Evolutionary conservation across 2,797 vertebrate species (phyloP).

Genomic region (Champsocephalus esox): DNA sequence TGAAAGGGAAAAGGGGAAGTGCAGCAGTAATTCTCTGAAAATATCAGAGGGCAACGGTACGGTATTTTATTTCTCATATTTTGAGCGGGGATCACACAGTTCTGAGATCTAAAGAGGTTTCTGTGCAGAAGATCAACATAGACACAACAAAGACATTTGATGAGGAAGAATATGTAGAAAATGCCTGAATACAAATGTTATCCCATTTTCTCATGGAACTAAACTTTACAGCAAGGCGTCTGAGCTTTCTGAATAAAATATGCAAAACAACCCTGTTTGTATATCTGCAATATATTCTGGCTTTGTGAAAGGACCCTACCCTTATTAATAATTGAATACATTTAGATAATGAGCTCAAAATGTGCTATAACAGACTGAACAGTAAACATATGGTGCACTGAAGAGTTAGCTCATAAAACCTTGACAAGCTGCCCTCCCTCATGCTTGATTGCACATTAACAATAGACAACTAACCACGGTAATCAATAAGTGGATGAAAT

Average conservation of each 20-base stretch:
- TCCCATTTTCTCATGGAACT: slow-evolving; percentile 51
- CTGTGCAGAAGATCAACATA: slow-evolving; percentile 41
- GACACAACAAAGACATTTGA: slow-evolving; percentile 68
- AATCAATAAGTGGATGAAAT: slow-evolving; percentile 79
- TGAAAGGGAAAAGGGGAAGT: slow-evolving; percentile 74
- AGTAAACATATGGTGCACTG: slow-evolving; percentile 53
- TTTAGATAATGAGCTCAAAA: slow-evolving; percentile 66
- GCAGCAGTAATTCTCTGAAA: slow-evolving; percentile 74
- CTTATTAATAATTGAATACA: slow-evolving; percentile 74
- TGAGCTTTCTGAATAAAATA: slow-evolving; percentile 44
- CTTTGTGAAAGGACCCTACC: slow-evolving; percentile 58
- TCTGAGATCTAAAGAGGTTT: slow-evolving; percentile 60
- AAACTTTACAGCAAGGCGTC: slow-evolving; percentile 40
- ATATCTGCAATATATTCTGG: slow-evolving; percentile 48
- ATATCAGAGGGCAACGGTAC: slow-evolving; percentile 68
- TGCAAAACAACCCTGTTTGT: slow-evolving; percentile 58
- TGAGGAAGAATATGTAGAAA: slow-evolving; percentile 55
- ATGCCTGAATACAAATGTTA: slow-evolving; percentile 32
- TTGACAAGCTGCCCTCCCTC: slow-evolving; percentile 57
- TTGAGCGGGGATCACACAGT: slow-evolving; percentile 50
- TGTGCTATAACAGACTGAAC: slow-evolving; percentile 56
- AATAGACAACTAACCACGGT: slow-evolving; percentile 75
- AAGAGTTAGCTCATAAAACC: slow-evolving; percentile 62
- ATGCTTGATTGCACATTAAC: slow-evolving; percentile 80
- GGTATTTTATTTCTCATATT: slow-evolving; percentile 67